Evolutionary conservation across 1,140 invertebrate species (phyloP).

Genomic region (Diachasmimorpha longicaudata): DNA sequence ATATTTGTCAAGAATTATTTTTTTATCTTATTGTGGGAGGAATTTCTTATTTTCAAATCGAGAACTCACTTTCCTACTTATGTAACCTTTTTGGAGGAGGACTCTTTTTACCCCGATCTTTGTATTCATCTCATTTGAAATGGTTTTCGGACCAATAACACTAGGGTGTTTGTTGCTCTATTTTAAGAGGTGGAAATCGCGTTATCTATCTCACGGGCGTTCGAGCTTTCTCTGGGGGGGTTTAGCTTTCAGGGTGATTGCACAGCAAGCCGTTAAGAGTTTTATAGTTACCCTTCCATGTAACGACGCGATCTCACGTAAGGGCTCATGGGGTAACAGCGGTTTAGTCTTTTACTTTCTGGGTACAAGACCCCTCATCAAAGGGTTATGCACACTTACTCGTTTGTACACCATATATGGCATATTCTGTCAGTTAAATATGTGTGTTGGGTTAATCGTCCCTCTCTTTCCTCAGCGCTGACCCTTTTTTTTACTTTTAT

Average conservation of each 20-base stretch:
- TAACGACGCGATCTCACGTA: constrained; percentile 14
- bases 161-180: neutral
- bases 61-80: no score
- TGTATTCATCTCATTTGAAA: neutral
- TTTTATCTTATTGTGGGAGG: no score
- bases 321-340: neutral
- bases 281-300: constrained; percentile 15
- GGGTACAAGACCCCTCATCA: neutral
- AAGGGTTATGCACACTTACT: constrained; percentile 9
- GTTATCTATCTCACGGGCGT: neutral
- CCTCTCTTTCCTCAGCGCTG: neutral
- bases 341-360: constrained; percentile 11
- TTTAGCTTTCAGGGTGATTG: constrained; percentile 6
- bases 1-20: no score
- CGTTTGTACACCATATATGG: neutral
- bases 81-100: no score
- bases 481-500: no score
- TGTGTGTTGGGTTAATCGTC: neutral
- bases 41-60: no score
- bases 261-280: constrained; percentile 16
- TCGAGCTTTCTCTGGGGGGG: neutral
- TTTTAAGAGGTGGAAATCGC: neutral
- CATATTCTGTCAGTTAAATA: neutral
- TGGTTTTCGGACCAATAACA: neutral
- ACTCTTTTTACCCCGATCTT: no score